Conservation (phyloP, 2,888 invertebrate species). For the Tipula unca region DNA sequence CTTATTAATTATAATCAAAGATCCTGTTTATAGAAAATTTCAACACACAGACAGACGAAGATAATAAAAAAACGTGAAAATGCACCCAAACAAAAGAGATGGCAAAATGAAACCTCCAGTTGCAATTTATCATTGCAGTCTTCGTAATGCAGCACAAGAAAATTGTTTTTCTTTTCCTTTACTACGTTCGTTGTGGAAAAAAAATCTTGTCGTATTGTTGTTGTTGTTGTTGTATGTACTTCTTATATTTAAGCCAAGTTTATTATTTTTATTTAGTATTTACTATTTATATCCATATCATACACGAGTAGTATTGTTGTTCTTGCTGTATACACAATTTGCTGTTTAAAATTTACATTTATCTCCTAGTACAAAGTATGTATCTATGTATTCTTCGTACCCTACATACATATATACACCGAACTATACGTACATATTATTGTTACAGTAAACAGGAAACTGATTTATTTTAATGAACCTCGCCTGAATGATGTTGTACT, state of each 20-base stretch:
- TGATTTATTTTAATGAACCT: conserved; percentile 14
- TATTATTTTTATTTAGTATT: neutral
- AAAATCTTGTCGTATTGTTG: neutral
- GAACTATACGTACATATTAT: neutral
- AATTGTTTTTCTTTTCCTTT: neutral
- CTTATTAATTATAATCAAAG: no score
- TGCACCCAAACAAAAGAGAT: neutral
- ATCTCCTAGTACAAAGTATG: neutral
- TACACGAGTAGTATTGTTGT: no score
- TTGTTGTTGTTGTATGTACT: neutral
- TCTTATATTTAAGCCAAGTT: neutral
- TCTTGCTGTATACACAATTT: neutral
- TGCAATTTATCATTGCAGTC: neutral
- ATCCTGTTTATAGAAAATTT: no score
- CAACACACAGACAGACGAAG: no score
- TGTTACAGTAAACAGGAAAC: neutral
- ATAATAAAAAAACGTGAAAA: neutral
- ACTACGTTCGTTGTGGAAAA: neutral
- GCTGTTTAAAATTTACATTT: neutral
- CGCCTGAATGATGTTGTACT: neutral
- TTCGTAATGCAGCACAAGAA: neutral
- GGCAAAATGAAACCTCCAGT: neutral
- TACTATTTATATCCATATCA: neutral
- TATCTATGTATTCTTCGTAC: neutral
- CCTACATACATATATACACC: neutral